Evolutionary conservation across 1,140 invertebrate genomes (phyloP), one percentile per base, ranked within the genome.

Genomic region (Camponotus floridanus): DNA sequence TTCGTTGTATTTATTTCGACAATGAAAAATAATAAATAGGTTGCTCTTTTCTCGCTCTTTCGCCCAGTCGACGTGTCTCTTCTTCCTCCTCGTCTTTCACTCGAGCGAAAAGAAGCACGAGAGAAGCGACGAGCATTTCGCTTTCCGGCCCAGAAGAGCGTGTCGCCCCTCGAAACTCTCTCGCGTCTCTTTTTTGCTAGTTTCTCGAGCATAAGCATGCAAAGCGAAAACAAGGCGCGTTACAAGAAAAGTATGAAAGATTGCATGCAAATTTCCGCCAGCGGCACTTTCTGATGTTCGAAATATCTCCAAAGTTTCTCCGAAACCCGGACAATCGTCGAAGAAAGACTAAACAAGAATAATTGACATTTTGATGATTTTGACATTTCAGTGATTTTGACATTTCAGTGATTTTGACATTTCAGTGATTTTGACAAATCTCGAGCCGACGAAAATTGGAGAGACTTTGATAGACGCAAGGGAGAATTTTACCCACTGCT

Each of bases 141-240:
- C 92, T 94, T 94, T 94, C 93, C 92, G 92, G 87, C 90, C 92
- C 93, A 93, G 92, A 94, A 92, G 91, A 94, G 90, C 93, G 92
- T 94, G 91, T 92, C 93, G 89, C 93, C 90, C 90, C 89, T 90
- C 87, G 86, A 85, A 78, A 87, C 85, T 79, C 51, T 61, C 85
- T 74, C 59, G 59, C 57, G 36, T 31, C 48, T 85, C 71, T 86
- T 81, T 83, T 62, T 73, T 83, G 21, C 7, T 7, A 71, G 55
- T 45, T 64, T 33, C 68, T 45, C 42, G 39, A 55, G 67, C 42
- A 80, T 70, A 57, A 42, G 48, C 55, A 8, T 61, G n/a, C 55
- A 39, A 71, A 74, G 51, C 67, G 67, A 81, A 71, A 81, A 73
- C 51, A 31, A 71, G 55, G 1, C 36, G 26, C 26, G 55, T 73